A percentile compares a stretch with the other conserved stretches of the same genome.
Evolutionary conservation across 2,888 invertebrate species (phyloP).

Genomic region (Furcula furcula): DNA sequence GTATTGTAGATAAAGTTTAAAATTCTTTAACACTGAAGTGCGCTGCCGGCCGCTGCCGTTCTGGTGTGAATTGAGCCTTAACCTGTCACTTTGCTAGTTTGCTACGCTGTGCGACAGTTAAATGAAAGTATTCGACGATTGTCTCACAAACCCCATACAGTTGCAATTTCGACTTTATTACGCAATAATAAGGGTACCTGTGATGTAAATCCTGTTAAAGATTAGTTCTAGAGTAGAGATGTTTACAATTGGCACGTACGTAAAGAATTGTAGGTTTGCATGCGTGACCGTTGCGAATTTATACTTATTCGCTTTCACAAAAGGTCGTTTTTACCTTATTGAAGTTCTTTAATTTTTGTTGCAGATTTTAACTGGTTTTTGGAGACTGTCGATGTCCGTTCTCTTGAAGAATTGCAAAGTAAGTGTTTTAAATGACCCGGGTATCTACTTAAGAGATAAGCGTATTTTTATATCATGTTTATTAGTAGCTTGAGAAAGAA

Average conservation of each 20-base stretch:
- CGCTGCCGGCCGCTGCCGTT: too few species aligned
- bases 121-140: constrained; percentile 19
- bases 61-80: too few species aligned
- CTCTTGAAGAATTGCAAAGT: constrained; percentile 1
- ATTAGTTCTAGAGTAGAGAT: constrained; percentile 30
- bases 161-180: constrained; percentile 8
- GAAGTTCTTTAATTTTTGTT: constrained; percentile 19
- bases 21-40: too few species aligned
- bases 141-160: neutral
- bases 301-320: constrained; percentile 45
- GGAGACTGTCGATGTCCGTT: constrained; percentile 4
- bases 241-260: constrained; percentile 41
- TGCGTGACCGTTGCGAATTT: constrained; percentile 43
- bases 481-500: too few species aligned
- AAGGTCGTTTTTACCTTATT: constrained; percentile 23
- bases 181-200: constrained; percentile 7
- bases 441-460: too few species aligned
- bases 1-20: too few species aligned
- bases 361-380: constrained; percentile 14
- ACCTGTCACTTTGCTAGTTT: constrained; percentile 20
- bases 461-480: too few species aligned
- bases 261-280: constrained; percentile 33
- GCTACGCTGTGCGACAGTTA: constrained; percentile 9
- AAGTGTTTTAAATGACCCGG: constrained; percentile 22
- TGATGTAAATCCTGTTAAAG: constrained; percentile 12